Evolutionary conservation across 2,797 vertebrate species (phyloP).

Genomic region (Bufotes viridis): DNA sequence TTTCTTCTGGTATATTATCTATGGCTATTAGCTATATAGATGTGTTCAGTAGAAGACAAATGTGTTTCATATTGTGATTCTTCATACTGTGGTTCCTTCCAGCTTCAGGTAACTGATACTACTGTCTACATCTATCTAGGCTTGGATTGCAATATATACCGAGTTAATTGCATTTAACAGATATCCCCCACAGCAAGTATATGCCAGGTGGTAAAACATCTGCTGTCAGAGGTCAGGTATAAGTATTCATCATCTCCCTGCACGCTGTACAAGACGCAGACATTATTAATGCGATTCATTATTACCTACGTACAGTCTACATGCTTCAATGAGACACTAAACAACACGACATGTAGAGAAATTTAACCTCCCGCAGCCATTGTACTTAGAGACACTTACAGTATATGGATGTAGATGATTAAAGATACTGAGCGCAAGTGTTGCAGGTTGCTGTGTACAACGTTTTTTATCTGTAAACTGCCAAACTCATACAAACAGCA

Average conservation of each 20-base stretch:
- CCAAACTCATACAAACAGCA: neutral
- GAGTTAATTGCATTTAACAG: conserved; percentile 1
- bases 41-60: neutral
- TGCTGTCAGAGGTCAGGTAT: conserved; percentile 36
- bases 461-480: conserved; percentile 9
- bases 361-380: neutral
- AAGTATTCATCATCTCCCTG: conserved; percentile 39
- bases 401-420: neutral
- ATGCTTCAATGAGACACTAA: neutral
- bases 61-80: neutral
- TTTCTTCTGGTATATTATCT: neutral
- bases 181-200: conserved; percentile 5
- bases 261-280: neutral
- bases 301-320: conserved; percentile 11
- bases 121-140: neutral
- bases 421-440: neutral
- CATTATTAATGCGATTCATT: conserved; percentile 51
- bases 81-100: neutral
- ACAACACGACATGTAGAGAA: conserved; percentile 25
- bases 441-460: neutral
- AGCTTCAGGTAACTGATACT: neutral
- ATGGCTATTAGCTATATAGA: neutral
- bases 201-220: conserved; percentile 43
- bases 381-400: neutral
- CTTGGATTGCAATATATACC: neutral